phyloP scores from a whole-genome alignment of 1,140 invertebrate genomes.

The Pseudoatta argentina region DNA sequence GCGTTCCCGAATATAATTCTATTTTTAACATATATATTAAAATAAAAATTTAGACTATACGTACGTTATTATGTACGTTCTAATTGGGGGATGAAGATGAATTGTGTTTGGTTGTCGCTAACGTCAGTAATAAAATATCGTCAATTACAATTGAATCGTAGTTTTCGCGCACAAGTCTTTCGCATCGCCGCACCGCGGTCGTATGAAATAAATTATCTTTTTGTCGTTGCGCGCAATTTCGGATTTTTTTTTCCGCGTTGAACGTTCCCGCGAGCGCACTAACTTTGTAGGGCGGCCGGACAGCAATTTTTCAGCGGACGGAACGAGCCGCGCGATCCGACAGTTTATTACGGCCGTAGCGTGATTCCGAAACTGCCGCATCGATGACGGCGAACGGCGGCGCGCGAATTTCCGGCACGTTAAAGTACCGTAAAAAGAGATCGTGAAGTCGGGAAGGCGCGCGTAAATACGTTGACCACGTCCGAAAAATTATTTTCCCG shows the following conservation, averaged over 20 bases:
- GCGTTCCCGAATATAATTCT: background rate
- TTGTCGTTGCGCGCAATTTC: conserved; percentile 50
- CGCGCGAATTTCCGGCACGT: conserved; percentile 31
- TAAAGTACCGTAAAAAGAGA: conserved; percentile 46
- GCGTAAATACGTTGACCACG: conserved; percentile 20
- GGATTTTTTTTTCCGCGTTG: conserved; percentile 44
- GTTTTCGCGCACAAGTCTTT: conserved; percentile 36
- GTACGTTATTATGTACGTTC: background rate
- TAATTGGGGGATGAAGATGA: background rate
- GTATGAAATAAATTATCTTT: conserved; percentile 57
- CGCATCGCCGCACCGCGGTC: conserved; percentile 26
- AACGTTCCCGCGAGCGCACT: conserved; percentile 54
- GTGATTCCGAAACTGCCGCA: conserved; percentile 60
- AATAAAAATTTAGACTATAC: background rate
- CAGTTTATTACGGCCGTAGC: conserved; percentile 55
- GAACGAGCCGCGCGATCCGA: conserved; percentile 44
- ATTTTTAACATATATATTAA: background rate
- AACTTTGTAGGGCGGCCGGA: conserved; percentile 44
- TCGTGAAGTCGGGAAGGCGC: background rate
- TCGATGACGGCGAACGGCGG: conserved; percentile 46
- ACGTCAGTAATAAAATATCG: conserved; percentile 35
- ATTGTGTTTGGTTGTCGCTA: background rate
- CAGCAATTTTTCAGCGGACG: conserved; percentile 56
- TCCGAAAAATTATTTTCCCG: conserved; percentile 37
- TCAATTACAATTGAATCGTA: conserved; percentile 54